Base-by-base conservation (phyloP, 2,888 invertebrate species). In the Agonum fuliginosum region DNA sequence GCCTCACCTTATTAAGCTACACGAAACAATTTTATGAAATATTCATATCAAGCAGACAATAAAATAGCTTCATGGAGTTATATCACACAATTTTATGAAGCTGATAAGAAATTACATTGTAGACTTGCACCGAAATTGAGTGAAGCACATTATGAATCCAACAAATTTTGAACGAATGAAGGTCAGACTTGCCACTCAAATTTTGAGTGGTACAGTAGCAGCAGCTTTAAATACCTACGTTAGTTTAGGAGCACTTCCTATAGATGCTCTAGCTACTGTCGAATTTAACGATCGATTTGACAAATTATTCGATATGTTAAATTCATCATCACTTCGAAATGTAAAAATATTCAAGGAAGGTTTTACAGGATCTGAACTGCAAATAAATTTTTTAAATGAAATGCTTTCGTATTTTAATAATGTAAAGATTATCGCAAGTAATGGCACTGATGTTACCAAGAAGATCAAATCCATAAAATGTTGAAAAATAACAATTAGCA, bases 251-350 rank as follows among this genome's bases (percentile, higher is more conserved):
- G 78, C 62, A 19, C 65, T 82, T 65, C 78, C 80, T 10, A 5
- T 43, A 24, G 62, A 46, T 19, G 80, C 81, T 2, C 12, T 51
- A 6, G 70, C 37, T n/a, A 81, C 81, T 14, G 72, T 78, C 24
- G 74, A 78, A 46, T 76, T 80, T 20, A 78, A 81, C 30, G 79
- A 80, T 30, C 76, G 51, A 22, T 79, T 82, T 70, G 78, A 82
- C 75, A 80, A 81, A 69, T 65, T 82, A 3, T 82, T 82, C 74
- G 81, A 82, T 78, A 27, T 82, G 14, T 75, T 81, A 4, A 82
- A 81, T 80, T 80, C 80, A 6, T 79, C 79, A n/a, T 54, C 37
- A 24, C 30, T 69, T 10, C 46, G 34, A 19, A 75, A 46, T 20
- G 27, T 14, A 58, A 79, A 73, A 46, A 8, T 12, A 24, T 78